Evolutionary conservation across 53 echinoderm and acorn worm genomes (phyloP).

Genomic region (Echinometra lucunter): DNA sequence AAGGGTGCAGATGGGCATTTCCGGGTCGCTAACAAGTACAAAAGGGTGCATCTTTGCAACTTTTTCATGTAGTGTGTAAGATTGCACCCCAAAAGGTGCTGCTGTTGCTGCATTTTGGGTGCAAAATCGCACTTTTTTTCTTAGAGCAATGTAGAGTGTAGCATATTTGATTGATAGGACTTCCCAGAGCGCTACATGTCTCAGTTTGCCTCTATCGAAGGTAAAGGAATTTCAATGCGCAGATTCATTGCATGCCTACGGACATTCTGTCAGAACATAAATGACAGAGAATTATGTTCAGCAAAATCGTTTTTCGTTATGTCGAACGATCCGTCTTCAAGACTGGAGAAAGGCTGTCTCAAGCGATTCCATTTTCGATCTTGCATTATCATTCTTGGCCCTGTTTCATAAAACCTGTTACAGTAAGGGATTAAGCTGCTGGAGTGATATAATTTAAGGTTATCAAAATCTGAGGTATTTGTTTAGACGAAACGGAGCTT

Average conservation of each 20-base stretch:
- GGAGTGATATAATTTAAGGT: too few relatives aligned
- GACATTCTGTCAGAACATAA: conserved; percentile 17
- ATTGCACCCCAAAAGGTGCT: too few relatives aligned
- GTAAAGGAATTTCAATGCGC: not conserved
- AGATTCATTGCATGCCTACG: not conserved
- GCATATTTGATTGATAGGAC: not conserved
- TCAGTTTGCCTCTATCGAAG: not conserved
- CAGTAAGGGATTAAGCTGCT: too few relatives aligned
- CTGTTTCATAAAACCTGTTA: too few relatives aligned
- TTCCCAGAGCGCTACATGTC: not conserved
- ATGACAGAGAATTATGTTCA: not conserved
- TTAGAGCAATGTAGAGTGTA: not conserved
- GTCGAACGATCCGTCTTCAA: not conserved
- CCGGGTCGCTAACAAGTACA: too few relatives aligned
- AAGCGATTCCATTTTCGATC: not conserved
- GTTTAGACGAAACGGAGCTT: too few relatives aligned
- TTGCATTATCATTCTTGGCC: not conserved
- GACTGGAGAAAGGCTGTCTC: too few relatives aligned
- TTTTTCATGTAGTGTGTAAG: too few relatives aligned
- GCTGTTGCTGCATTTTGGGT: not conserved
- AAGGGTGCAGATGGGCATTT: too few relatives aligned
- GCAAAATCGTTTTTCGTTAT: not conserved
- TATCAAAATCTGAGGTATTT: too few relatives aligned
- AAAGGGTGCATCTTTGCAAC: too few relatives aligned
- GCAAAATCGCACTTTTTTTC: not conserved